Evolutionary conservation across 1,140 invertebrate genomes (phyloP).

Genomic region (Drosophila tristis): DNA sequence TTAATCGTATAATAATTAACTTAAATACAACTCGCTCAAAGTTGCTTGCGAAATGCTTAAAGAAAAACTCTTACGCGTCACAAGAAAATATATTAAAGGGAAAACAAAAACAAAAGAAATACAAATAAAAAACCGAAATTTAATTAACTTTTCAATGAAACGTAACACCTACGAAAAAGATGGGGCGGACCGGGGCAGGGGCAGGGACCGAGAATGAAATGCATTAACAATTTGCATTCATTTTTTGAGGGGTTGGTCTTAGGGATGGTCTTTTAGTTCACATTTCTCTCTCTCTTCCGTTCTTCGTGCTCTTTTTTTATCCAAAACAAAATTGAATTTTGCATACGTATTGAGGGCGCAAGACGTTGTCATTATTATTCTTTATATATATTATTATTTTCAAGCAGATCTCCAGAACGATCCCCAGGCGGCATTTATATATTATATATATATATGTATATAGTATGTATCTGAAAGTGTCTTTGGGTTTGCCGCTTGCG

Average conservation of each 20-base stretch:
- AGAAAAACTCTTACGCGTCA: constrained; percentile 38
- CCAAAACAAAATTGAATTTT: constrained; percentile 76
- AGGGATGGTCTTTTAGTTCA: constrained; percentile 64
- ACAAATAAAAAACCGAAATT: constrained; percentile 49
- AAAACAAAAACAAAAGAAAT: constrained; percentile 50
- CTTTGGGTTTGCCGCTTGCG: constrained; percentile 68
- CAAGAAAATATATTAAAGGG: constrained; percentile 8
- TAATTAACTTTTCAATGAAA: constrained; percentile 47
- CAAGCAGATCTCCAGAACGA: too few species aligned
- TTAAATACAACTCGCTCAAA: constrained; percentile 65
- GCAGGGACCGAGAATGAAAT: constrained; percentile 19
- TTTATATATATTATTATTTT: constrained; percentile 4
- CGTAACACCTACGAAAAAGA: constrained; percentile 57
- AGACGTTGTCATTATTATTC: constrained; percentile 40
- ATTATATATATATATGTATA: too few species aligned
- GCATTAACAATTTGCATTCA: constrained; percentile 55
- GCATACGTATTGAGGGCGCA: constrained; percentile 30
- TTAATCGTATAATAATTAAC: constrained; percentile 65
- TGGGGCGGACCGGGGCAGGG: too few species aligned
- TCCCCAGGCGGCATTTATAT: too few species aligned
- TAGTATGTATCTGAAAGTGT: constrained; percentile 47
- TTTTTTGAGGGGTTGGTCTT: background rate
- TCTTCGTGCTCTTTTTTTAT: constrained; percentile 20
- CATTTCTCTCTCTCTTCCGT: constrained; percentile 11
- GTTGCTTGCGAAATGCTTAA: constrained; percentile 56